These are phyloP conservation scores for Adelges cooleyi DNA, from an alignment of 1,140 invertebrate genomes.

Conservation along the genomic window DNA sequence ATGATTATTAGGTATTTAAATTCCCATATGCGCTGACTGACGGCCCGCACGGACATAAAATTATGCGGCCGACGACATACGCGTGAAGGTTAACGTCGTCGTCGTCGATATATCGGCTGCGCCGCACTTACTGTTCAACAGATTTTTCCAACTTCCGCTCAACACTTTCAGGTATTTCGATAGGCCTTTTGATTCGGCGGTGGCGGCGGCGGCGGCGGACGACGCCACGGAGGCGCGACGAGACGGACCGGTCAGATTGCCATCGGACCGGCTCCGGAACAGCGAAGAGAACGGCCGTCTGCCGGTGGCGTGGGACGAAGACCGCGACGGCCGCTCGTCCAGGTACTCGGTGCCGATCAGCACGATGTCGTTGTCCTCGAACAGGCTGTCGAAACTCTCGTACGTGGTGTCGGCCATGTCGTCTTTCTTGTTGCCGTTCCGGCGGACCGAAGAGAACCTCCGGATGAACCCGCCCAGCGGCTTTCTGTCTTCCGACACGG, in stretches of 20 bases:
- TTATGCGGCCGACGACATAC: no score
- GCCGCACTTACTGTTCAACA: conserved; percentile 41
- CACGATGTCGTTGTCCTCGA: conserved; percentile 4
- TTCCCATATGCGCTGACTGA: no score
- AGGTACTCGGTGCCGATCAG: not conserved
- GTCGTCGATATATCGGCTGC: no score
- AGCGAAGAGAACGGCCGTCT: conserved; percentile 1
- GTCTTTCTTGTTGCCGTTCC: not conserved
- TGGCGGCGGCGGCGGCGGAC: not conserved
- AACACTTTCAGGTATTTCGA: conserved; percentile 29
- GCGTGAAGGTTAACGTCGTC: no score
- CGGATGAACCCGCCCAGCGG: not conserved
- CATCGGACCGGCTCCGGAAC: conserved; percentile 13
- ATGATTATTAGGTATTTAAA: no score
- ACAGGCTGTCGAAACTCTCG: conserved; percentile 18
- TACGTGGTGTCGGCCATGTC: not conserved
- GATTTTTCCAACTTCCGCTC: conserved; percentile 42
- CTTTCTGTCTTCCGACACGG: not conserved
- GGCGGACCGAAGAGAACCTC: conserved; percentile 11
- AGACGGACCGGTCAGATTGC: not conserved
- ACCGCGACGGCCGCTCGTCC: not conserved
- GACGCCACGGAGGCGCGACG: not conserved
- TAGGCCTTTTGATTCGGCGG: not conserved
- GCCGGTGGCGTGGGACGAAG: not conserved
- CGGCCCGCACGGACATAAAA: no score